Evolutionary conservation across 2,797 vertebrate genomes (phyloP).

Genomic region (Alfaro cultratus): DNA sequence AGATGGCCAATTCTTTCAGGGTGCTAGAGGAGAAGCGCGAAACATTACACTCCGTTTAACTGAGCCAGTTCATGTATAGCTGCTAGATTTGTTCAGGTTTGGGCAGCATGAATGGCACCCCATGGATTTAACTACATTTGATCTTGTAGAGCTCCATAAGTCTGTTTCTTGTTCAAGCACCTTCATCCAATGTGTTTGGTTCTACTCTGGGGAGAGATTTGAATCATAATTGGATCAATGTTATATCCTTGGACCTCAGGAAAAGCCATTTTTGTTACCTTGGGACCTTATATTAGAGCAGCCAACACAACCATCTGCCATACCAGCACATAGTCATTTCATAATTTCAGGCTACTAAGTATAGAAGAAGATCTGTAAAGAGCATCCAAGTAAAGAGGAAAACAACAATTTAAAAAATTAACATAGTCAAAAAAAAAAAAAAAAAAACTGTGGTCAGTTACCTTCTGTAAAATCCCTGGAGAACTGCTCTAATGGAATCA

Average conservation of each 20-base stretch:
- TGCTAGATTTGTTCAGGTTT: constrained; percentile 4
- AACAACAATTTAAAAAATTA: background rate
- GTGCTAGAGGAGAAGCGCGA: background rate
- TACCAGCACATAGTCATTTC: background rate
- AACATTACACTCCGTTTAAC: background rate
- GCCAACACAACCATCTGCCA: background rate
- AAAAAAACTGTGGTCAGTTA: background rate
- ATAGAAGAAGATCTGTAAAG: background rate
- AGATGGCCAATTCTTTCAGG: background rate
- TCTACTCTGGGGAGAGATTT: background rate
- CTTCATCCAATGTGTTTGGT: background rate
- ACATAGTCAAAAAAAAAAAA: background rate
- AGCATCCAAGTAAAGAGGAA: background rate
- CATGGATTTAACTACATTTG: background rate
- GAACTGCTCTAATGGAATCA: background rate
- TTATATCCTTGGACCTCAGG: background rate
- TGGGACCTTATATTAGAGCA: background rate
- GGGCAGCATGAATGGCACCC: background rate
- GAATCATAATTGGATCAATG: background rate
- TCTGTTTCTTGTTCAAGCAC: constrained; percentile 3
- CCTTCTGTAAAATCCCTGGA: background rate
- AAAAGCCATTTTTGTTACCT: background rate
- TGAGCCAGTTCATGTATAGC: background rate
- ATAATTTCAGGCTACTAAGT: background rate
- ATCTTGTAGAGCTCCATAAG: background rate